Conservation (phyloP, 2,888 invertebrate genomes). For the Cheilosia pagana region DNA sequence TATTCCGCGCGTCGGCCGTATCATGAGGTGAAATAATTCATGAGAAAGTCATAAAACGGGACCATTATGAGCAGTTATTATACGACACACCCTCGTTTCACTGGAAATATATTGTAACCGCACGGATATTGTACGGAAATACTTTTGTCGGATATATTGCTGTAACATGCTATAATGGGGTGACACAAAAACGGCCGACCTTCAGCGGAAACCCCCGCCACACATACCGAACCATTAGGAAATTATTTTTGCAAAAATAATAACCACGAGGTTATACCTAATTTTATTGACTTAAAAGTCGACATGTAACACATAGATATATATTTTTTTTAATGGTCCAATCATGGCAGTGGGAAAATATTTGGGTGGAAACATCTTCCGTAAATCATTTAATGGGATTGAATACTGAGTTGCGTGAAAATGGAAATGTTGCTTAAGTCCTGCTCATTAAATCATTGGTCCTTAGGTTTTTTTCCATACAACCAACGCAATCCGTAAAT, state of each 20-base stretch:
- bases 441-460: constrained; percentile 35
- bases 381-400: constrained; percentile 23
- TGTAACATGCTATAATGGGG: constrained; percentile 58
- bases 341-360: neutral
- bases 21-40: constrained; percentile 65
- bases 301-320: constrained; percentile 6
- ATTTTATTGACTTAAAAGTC: constrained; percentile 63
- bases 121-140: constrained; percentile 63
- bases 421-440: constrained; percentile 24
- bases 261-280: constrained; percentile 24
- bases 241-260: constrained; percentile 69
- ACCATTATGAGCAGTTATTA: constrained; percentile 70
- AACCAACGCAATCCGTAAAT: neutral
- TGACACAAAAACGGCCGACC: constrained; percentile 41
- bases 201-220: constrained; percentile 4
- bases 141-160: constrained; percentile 64
- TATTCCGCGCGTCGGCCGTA: constrained; percentile 1
- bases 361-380: neutral
- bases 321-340: constrained; percentile 35
- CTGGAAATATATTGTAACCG: constrained; percentile 64
- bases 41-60: constrained; percentile 56
- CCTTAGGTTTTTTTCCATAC: neutral
- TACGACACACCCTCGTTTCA: constrained; percentile 59
- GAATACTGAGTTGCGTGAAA: constrained; percentile 7
- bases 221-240: constrained; percentile 47